Base-by-base conservation (phyloP, 2,888 invertebrate genomes). In the Drosophila affinis region DNA sequence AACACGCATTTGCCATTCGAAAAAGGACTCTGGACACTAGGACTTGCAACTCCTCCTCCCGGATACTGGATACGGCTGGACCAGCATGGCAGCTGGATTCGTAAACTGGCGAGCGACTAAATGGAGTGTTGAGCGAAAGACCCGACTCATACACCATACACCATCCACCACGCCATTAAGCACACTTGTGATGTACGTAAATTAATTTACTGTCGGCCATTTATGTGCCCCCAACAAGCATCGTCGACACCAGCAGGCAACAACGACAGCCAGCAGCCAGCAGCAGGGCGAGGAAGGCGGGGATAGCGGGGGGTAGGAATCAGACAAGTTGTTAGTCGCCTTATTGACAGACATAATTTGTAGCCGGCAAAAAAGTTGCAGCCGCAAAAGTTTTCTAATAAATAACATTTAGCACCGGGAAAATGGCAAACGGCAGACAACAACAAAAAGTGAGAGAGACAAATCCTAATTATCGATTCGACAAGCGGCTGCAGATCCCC, bases 161-260 rank as follows among this genome's bases (percentile, higher is more conserved):
- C 55, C 54, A 58, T 39, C 53, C 62, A 68, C 67, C 63, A 70
- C 69, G 59, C 86, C 86, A 87, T 87, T 82, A 82, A 80, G 81
- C 72, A 75, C 81, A 81, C 81, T 87, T 86, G 81, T 82, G 80
- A 78, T 78, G 70, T 75, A 83, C 78, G 78, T 85, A 80, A 85
- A 86, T 83, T 86, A 83, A 86, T 86, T 86, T 79, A 86, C 76
- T 78, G 86, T 75, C 77, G 52, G 65, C 77, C 79, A 85, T 87
- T 83, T 86, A 80, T 77, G 80, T 68, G 52, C 51, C 34, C 27
- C 27, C 70, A 51, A 32, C 45, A 34, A 52, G n/a, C 34, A 34
- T 4, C 53, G 46, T 48, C 39, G 47, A n/a, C 70, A 51, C 29
- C 45, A 21, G 44, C 24, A 18, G 39, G 29, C 52, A 52, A 56